These are phyloP conservation scores for Pluvialis apricaria DNA, from an alignment of 2,113 vertebrate species.

Conservation along the genomic window DNA sequence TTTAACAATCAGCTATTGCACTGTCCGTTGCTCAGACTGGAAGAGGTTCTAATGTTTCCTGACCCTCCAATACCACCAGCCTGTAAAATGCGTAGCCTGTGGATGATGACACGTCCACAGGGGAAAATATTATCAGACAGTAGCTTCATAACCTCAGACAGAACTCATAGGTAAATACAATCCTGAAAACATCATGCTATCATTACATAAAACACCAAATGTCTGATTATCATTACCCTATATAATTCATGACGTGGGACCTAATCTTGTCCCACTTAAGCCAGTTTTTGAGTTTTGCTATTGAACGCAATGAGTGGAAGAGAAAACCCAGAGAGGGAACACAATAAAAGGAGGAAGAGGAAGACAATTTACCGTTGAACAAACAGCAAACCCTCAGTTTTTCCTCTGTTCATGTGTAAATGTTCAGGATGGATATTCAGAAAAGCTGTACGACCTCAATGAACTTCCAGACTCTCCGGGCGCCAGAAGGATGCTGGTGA, in stretches of 20 bases:
- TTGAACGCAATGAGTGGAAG: neutral
- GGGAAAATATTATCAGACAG: neutral
- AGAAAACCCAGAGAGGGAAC: neutral
- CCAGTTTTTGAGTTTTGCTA: neutral
- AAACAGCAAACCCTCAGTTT: neutral
- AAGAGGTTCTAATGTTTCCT: neutral
- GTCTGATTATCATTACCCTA: neutral
- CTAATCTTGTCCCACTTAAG: neutral
- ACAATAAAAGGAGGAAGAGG: neutral
- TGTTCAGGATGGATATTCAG: neutral
- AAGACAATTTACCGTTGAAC: neutral
- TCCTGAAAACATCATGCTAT: neutral
- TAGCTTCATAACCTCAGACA: neutral
- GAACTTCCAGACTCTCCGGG: neutral
- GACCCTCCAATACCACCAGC: neutral
- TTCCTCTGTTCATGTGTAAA: neutral
- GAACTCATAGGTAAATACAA: neutral
- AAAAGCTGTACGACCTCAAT: neutral
- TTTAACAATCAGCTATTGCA: neutral
- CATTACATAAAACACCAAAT: neutral
- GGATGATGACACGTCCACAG: neutral
- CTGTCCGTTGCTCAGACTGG: neutral
- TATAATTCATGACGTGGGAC: neutral
- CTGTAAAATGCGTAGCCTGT: neutral
- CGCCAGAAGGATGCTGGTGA: neutral